Evolutionary conservation across 1,140 invertebrate species (phyloP).

Genomic region (Scaptomyza pallida): DNA sequence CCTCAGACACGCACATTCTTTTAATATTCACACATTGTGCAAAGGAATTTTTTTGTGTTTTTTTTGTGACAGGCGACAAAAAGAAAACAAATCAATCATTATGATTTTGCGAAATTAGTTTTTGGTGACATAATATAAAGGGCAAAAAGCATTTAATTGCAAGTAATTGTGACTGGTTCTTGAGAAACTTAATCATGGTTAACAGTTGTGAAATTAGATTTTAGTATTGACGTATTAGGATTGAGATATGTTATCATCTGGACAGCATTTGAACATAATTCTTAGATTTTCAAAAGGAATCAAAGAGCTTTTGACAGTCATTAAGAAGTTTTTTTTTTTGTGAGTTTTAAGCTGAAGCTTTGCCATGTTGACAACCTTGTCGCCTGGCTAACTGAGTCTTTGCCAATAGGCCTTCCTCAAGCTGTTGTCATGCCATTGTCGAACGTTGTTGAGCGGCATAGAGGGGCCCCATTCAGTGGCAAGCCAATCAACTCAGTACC

Average conservation of each 20-base stretch:
- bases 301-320: no score
- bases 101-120: no score
- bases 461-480: slow-evolving; percentile 30
- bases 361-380: slow-evolving; percentile 33
- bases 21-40: slow-evolving; percentile 68
- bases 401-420: slow-evolving; percentile 6
- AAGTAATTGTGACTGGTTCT: no score
- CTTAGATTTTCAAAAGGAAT: no score
- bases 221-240: no score
- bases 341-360: neutral
- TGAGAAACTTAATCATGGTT: no score
- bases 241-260: neutral
- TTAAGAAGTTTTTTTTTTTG: no score
- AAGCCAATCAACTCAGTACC: slow-evolving; percentile 58
- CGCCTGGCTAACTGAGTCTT: slow-evolving; percentile 17
- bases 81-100: neutral
- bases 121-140: no score
- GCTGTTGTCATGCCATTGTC: slow-evolving; percentile 27
- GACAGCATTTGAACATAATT: no score
- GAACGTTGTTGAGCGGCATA: slow-evolving; percentile 1
- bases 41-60: slow-evolving; percentile 7
- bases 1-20: slow-evolving; percentile 71
- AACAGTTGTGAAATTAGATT: no score
- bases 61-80: slow-evolving; percentile 24
- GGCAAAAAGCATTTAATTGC: no score